Base-by-base conservation (phyloP, 2,797 vertebrate genomes). In the Vultur gryphus region DNA sequence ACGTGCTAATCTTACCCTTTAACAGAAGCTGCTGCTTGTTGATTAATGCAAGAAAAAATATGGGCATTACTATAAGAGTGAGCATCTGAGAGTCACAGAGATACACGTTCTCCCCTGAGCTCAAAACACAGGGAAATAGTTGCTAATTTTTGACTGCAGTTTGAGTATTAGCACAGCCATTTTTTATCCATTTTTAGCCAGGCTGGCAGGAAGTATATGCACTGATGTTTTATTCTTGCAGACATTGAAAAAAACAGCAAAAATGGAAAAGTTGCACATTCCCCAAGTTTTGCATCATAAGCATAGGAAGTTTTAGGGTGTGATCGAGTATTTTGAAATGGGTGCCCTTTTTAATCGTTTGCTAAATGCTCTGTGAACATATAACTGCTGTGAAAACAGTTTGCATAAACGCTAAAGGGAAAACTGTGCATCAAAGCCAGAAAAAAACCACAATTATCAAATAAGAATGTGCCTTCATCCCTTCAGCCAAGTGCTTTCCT, bases 181-280 rank as follows among this genome's bases (percentile, higher is more conserved):
- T 92, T 97, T 97, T 65, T 55, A 72, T 46, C 55, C 31, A 21
- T 39, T 95, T 89, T 82, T 46, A 72, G 54, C 31, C 61, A 72
- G 28, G 44, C 2, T 85, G 9, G 18, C 17, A 90, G 26, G 28
- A 91, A 70, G 16, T 19, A 49, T 10, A 82, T 7, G 29, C 6
- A 8, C 5, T 43, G 20, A 25, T 33, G 12, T 62, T 79, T 72
- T 64, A 37, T 88, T 86, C 57, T 62, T 73, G 35, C 37, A 88
- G 23, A 44, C 48, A 80, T 25, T 69, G 28, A 44, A 73, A 84
- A 61, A 37, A 70, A 5, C 5, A 80, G 29, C 5, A 89, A 87
- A 87, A 67, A 39, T 0, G 16, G 4, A 25, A 59, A 58, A 84
- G 29, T 4, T 77, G 26, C 10, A 59, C 8, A 23, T 62, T 95